Base-by-base conservation (phyloP, 2,113 vertebrate species). In the Willisornis vidua region DNA sequence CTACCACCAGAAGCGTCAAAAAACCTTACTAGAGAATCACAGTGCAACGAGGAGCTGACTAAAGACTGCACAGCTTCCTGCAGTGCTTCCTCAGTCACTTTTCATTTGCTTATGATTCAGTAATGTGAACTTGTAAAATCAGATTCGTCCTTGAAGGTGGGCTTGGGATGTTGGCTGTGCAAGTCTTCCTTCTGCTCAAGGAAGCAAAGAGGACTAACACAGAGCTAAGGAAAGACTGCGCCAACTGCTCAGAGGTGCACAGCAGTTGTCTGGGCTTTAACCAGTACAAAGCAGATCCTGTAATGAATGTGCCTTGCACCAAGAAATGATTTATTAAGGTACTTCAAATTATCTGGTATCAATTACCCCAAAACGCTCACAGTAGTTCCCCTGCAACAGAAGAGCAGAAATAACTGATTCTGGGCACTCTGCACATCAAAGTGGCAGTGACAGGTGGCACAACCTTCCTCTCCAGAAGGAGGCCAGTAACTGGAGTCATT, bases 351-450 rank as follows among this genome's bases (percentile, higher is more conserved):
- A 51, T 33, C 39, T 45, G 23, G 46, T 22, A 62, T 73, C 68
- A 80, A 1, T 55, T 65, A 85, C 14, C 25, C 14, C 9, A 35
- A 81, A 76, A 7, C 2, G 8, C 23, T 54, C n/a, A 17, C 11
- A 66, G 31, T 6, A 28, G 33, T 25, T 5, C 20, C 10, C 15
- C 10, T 7, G 12, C 11, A 35, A 49, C 0, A 55, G 16, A 18
- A 7, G 12, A 61, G 37, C 66, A 54, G 65, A 67, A 49, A 26
- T 20, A 48, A 37, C n/a, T 46, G 1, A 58, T 26, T 55, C 35
- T 58, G 37, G 20, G 23, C 9, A 20, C 14, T 52, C 10, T 2
- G 23, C 5, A 4, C 0, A 2, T 12, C 33, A 7, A 37, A 61
- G 15, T 4, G 15, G 43, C 43, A 59, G 14, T 15, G 48, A 51